Evolutionary conservation across 2,113 vertebrate genomes (phyloP).

Genomic region (Noturus placidus): DNA sequence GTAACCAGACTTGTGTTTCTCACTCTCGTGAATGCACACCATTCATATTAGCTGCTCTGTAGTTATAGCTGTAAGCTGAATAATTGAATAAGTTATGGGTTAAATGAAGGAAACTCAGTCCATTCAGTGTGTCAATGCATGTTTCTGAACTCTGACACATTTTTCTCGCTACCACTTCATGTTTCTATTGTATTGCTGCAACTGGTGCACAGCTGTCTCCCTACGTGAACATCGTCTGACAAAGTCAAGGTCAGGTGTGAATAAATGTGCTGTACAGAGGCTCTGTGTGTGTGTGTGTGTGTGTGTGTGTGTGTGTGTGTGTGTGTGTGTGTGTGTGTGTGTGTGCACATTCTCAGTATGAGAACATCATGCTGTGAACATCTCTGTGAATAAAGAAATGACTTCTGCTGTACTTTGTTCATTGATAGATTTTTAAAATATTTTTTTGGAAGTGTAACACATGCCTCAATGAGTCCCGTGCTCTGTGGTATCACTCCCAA

Average conservation of each 20-base stretch:
- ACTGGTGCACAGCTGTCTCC: background rate
- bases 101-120: background rate
- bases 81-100: background rate
- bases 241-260: slow-evolving; percentile 18
- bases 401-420: background rate
- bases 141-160: background rate
- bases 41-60: background rate
- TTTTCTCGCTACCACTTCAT: background rate
- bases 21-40: background rate
- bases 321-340: background rate
- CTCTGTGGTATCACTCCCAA: background rate
- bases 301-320: slow-evolving; percentile 4
- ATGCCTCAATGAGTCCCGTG: background rate
- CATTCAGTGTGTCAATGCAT: background rate
- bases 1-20: background rate
- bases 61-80: background rate
- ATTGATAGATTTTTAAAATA: background rate
- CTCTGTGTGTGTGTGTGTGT: background rate
- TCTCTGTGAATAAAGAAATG: slow-evolving; percentile 1
- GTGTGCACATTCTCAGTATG: background rate
- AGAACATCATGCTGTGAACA: background rate
- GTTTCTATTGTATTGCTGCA: background rate
- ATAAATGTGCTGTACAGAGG: background rate
- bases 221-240: background rate
- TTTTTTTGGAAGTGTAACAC: background rate